Conservation (phyloP, 2,113 vertebrate species). For the Pleuronectes platessa region DNA sequence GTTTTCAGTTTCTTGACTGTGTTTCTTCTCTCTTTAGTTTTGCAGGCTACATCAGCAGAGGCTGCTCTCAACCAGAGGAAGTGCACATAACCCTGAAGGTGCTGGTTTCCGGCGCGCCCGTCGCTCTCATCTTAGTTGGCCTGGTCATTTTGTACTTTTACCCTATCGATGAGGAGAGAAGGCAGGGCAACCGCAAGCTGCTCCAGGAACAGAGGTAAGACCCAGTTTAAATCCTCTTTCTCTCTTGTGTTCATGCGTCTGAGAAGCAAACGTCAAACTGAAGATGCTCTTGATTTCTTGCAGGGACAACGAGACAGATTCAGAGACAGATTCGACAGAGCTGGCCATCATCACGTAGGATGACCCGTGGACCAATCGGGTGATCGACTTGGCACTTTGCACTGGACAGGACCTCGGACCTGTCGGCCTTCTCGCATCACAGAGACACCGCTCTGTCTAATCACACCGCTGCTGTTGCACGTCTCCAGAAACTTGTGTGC, state of each 20-base stretch:
- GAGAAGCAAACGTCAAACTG: background rate
- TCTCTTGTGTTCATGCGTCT: background rate
- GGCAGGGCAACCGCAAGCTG: slow-evolving; percentile 90
- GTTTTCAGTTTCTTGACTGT: background rate
- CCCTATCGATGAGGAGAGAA: slow-evolving; percentile 90
- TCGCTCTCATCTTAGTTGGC: slow-evolving; percentile 89
- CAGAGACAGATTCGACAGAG: slow-evolving; percentile 75
- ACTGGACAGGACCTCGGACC: slow-evolving; percentile 52
- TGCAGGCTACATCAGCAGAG: slow-evolving; percentile 89
- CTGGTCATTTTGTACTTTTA: slow-evolving; percentile 90
- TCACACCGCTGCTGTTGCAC: slow-evolving; percentile 45
- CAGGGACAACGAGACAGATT: slow-evolving; percentile 79
- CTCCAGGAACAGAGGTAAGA: slow-evolving; percentile 89
- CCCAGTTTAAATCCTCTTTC: background rate
- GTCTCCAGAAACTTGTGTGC: slow-evolving; percentile 1
- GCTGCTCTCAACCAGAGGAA: slow-evolving; percentile 87
- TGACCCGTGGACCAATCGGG: slow-evolving; percentile 28
- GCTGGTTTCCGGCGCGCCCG: slow-evolving; percentile 89
- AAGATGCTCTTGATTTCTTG: slow-evolving; percentile 1
- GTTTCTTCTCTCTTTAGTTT: slow-evolving; percentile 81
- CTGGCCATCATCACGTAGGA: slow-evolving; percentile 64
- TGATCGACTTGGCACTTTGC: slow-evolving; percentile 46
- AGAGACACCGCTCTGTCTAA: slow-evolving; percentile 45
- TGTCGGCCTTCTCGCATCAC: slow-evolving; percentile 17
- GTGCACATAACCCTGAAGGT: slow-evolving; percentile 91